phyloP scores from a whole-genome alignment of 2,113 vertebrate genomes.

The Ornithorhynchus anatinus region DNA sequence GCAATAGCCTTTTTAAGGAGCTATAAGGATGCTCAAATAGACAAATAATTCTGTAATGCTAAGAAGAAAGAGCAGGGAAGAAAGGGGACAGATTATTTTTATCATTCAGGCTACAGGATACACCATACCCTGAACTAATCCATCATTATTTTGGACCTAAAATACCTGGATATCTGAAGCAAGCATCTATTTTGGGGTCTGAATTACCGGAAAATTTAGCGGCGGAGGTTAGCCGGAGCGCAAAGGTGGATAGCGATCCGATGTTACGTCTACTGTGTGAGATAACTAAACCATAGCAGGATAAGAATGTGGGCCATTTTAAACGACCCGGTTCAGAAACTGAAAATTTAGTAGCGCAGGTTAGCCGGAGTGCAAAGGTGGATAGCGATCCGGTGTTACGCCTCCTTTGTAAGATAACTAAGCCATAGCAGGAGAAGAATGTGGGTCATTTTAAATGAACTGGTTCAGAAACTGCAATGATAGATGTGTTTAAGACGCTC shows the following conservation, averaged over 20 bases:
- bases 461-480: slow-evolving; percentile 8
- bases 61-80: slow-evolving; percentile 3
- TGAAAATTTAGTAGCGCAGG: too few species aligned
- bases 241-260: background rate
- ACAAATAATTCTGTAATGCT: background rate
- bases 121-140: too few species aligned
- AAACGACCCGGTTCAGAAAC: slow-evolving; percentile 13
- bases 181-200: too few species aligned
- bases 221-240: too few species aligned
- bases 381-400: background rate
- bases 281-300: background rate
- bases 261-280: background rate
- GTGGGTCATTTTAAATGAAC: background rate
- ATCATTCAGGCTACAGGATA: too few species aligned
- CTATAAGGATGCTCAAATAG: too few species aligned
- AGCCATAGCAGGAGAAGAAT: background rate
- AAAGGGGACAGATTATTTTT: too few species aligned
- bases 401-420: background rate
- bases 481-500: background rate
- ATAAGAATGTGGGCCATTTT: background rate
- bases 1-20: too few species aligned
- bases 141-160: too few species aligned
- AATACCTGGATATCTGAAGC: too few species aligned
- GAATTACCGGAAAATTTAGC: too few species aligned
- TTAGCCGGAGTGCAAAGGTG: background rate